phyloP scores from a whole-genome alignment of 2,113 vertebrate species.

The Charadrius vociferus region DNA sequence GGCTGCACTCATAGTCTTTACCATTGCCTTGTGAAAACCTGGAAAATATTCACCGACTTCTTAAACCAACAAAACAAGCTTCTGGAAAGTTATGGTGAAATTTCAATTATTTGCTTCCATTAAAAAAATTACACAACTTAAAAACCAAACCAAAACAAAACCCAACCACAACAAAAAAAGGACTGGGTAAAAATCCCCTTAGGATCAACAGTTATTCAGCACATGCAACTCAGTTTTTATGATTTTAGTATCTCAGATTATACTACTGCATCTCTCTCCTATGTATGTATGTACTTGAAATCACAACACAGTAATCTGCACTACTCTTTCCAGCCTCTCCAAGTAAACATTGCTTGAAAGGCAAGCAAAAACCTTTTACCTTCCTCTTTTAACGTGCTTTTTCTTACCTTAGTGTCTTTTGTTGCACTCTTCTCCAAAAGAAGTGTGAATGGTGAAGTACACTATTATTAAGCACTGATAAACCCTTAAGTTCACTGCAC shows the following conservation, averaged over 20 bases:
- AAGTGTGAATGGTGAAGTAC: neutral
- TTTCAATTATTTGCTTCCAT: neutral
- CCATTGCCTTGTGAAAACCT: slow-evolving; percentile 96
- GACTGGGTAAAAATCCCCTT: neutral
- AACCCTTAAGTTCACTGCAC: neutral
- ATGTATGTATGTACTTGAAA: neutral
- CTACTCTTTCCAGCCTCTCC: neutral
- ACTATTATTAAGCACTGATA: neutral
- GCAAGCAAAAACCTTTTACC: neutral
- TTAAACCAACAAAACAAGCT: neutral
- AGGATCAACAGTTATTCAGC: neutral
- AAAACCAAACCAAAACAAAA: neutral
- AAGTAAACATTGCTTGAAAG: neutral
- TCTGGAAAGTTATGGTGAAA: neutral
- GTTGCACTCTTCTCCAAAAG: neutral
- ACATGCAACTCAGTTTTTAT: neutral
- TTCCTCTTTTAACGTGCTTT: neutral
- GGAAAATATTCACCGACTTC: slow-evolving; percentile 3
- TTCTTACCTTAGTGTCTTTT: neutral
- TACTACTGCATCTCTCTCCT: neutral
- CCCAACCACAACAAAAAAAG: neutral
- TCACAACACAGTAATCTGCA: neutral
- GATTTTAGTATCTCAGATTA: neutral
- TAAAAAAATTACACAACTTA: neutral
- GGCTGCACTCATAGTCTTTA: slow-evolving; percentile 91